phyloP scores from a whole-genome alignment of 2,797 vertebrate genomes.

The Acrossocheilus fasciatus region DNA sequence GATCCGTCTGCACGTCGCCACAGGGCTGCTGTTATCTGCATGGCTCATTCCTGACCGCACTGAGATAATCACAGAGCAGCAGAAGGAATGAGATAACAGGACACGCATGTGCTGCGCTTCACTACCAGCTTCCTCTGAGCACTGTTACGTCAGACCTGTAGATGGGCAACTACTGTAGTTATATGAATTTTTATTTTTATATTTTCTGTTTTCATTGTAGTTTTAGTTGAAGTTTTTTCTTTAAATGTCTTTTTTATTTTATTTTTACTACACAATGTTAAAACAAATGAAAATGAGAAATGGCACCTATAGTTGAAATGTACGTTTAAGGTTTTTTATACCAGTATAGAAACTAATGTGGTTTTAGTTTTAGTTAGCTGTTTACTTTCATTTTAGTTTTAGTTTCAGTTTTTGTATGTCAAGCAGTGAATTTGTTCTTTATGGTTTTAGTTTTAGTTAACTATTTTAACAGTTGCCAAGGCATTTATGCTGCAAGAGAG shows the following conservation, averaged over 20 bases:
- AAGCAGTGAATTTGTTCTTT: not conserved
- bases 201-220: not conserved
- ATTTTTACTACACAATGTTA: not conserved
- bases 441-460: not conserved
- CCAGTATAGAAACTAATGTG: not conserved
- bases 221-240: not conserved
- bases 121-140: not conserved
- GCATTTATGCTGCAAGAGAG: not conserved
- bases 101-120: slow-evolving; percentile 18
- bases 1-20: not conserved
- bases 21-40: not conserved
- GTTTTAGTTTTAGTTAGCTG: not conserved
- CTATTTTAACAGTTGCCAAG: not conserved
- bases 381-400: not conserved
- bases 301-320: not conserved
- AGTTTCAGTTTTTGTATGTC: not conserved
- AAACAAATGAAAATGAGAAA: not conserved
- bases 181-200: not conserved
- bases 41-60: not conserved
- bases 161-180: not conserved
- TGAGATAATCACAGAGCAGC: slow-evolving; percentile 1
- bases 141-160: not conserved
- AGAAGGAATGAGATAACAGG: slow-evolving; percentile 41
- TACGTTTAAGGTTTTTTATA: too few species aligned
- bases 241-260: not conserved